phyloP scores from a whole-genome alignment of 2,113 vertebrate genomes.

The Myrmecobius fasciatus region DNA sequence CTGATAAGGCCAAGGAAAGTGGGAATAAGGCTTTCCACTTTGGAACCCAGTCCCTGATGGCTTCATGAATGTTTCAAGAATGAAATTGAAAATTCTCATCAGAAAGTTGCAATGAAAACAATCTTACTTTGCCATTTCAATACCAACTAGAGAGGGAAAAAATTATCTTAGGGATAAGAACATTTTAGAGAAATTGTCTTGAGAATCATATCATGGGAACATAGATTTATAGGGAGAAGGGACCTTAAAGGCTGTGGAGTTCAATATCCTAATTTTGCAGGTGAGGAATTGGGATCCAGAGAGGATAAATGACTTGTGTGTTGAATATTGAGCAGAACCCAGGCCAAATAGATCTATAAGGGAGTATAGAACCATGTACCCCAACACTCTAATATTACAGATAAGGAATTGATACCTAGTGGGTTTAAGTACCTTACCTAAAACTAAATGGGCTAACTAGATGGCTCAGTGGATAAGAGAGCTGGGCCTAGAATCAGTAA shows the following conservation, averaged over 20 bases:
- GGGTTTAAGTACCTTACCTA: background rate
- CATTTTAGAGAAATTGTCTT: background rate
- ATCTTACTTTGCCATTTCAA: background rate
- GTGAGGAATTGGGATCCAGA: background rate
- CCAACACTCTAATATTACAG: background rate
- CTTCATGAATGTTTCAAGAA: conserved; percentile 24
- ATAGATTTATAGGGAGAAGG: background rate
- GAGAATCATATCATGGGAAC: background rate
- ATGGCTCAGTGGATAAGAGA: background rate
- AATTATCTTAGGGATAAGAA: background rate
- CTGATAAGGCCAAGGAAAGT: conserved; percentile 56
- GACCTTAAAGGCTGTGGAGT: background rate
- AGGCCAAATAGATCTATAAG: background rate
- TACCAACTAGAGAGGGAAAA: background rate
- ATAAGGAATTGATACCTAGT: background rate
- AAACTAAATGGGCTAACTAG: background rate
- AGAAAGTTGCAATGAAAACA: background rate
- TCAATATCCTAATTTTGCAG: background rate
- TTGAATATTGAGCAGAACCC: background rate
- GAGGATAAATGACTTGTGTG: background rate
- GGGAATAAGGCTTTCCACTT: conserved; percentile 52
- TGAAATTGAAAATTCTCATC: background rate
- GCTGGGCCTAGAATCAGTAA: background rate
- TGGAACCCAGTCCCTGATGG: conserved; percentile 61
- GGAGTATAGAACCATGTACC: background rate